Base-by-base conservation (phyloP, 2,888 invertebrate genomes). In the Eupeodes latifasciatus region DNA sequence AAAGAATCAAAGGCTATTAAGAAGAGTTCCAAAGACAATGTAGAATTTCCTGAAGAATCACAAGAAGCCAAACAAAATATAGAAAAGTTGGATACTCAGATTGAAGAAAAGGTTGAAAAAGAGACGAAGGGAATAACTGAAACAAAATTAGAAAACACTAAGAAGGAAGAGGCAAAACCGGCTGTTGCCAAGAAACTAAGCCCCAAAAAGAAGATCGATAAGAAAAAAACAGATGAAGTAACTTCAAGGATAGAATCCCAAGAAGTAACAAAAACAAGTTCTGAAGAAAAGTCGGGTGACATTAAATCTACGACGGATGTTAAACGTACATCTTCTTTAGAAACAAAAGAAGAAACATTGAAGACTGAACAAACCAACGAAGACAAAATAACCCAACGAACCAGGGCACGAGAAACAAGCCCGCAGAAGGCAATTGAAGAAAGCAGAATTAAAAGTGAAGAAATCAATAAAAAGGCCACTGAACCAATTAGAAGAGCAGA, bases 351-450 rank as follows among this genome's bases (percentile, higher is more conserved):
- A 69, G 74, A 77, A 51, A 85, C 90, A 83, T 71, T 90, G 55
- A 89, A 91, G 83, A 89, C 77, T 75, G 71, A 90, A 55, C 81
- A 75, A 81, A 86, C 88, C 89, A 44, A 69, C 90, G 40, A 89
- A 34, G 74, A 77, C 16, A 85, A 90, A 64, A 74, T 66, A 57
- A 74, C 0, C 11, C 11, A 16, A n/a, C 10, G 40, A 16, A 40
- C 5, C 0, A 84, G 19, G 72, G 78, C 44, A 74, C 80, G 27
- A 6, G 6, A 59, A 34, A 57, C 12, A 59, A 34, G 66, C 11
- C 81, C 77, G 81, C 76, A 81, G 67, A 81, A 89, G 85, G 64
- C 76, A 84, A 19, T 71, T 4, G 80, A 86, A 19, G 81, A 84
- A 69, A 76, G 49, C 51, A 76, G 71, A 57, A 76, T 47, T 19